These are phyloP conservation scores for Daboia siamensis DNA, from an alignment of 2,113 vertebrate genomes.

Conservation along the genomic window DNA sequence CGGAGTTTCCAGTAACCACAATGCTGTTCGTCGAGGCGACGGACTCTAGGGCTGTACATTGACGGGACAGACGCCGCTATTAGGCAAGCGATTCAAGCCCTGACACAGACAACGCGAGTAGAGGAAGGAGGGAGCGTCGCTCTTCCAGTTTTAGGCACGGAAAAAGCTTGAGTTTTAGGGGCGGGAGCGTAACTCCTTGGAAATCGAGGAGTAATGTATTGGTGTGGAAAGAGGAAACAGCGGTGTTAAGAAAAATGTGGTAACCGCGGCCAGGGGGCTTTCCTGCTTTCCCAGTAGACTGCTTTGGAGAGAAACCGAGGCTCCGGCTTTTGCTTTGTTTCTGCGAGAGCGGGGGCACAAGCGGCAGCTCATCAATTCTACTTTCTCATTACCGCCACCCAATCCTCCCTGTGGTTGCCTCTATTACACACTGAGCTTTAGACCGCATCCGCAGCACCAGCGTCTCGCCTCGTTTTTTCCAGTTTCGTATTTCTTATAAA, in stretches of 20 bases:
- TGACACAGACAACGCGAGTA: background rate
- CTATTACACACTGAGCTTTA: background rate
- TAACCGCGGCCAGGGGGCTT: background rate
- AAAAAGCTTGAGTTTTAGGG: background rate
- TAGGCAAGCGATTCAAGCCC: background rate
- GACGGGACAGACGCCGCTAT: background rate
- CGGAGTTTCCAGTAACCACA: constrained; percentile 50
- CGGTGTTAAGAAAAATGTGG: background rate
- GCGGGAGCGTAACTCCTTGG: background rate
- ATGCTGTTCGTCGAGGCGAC: constrained; percentile 9
- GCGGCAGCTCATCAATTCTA: background rate
- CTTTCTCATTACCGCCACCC: background rate
- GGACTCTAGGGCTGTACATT: background rate
- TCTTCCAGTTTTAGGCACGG: background rate
- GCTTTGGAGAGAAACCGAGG: background rate
- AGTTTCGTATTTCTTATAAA: constrained; percentile 6
- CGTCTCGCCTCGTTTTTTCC: constrained; percentile 1
- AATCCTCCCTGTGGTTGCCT: background rate
- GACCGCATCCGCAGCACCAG: constrained; percentile 19
- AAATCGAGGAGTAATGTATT: too few species aligned
- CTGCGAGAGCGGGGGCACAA: too few species aligned
- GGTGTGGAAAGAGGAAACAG: background rate
- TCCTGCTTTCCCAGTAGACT: background rate
- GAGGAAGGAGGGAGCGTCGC: background rate
- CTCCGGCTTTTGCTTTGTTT: background rate